A percentile compares a stretch with the other conserved stretches of the same genome.
Conservation (phyloP, 1,140 invertebrate genomes). For the Rhagoletis zephyria region DNA sequence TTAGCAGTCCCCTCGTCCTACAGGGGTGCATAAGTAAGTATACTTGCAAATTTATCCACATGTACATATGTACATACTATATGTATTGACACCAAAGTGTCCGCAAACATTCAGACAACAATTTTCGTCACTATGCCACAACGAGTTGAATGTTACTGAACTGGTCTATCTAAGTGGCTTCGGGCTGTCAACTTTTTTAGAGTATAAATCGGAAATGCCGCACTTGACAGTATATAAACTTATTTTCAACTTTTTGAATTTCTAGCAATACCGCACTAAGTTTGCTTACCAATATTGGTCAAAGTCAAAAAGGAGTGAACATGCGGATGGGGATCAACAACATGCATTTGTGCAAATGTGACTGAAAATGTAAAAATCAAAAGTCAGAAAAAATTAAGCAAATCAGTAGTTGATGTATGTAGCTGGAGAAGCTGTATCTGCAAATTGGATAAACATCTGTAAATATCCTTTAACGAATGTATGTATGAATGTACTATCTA, state of each 20-base stretch:
- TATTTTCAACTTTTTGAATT: slow-evolving; percentile 26
- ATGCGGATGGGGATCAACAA: background rate
- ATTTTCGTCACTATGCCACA: background rate
- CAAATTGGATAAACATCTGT: no score
- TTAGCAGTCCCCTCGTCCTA: background rate
- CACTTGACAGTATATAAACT: slow-evolving; percentile 31
- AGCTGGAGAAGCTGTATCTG: no score
- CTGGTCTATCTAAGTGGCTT: background rate
- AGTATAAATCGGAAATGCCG: slow-evolving; percentile 17
- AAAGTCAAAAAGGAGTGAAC: background rate
- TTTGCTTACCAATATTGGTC: slow-evolving; percentile 20
- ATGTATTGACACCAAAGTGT: background rate
- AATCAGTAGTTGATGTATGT: no score
- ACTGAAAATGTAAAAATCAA: background rate
- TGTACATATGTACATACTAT: background rate
- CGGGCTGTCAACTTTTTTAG: slow-evolving; percentile 22
- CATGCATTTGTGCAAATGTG: slow-evolving; percentile 9
- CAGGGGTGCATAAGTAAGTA: background rate
- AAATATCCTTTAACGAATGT: no score
- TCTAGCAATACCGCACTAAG: background rate
- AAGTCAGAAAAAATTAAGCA: no score
- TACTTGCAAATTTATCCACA: background rate
- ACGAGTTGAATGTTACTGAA: slow-evolving; percentile 13
- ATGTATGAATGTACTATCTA: no score
- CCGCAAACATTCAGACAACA: background rate